Conservation (phyloP, 2,113 vertebrate species). For the Conger conger region DNA sequence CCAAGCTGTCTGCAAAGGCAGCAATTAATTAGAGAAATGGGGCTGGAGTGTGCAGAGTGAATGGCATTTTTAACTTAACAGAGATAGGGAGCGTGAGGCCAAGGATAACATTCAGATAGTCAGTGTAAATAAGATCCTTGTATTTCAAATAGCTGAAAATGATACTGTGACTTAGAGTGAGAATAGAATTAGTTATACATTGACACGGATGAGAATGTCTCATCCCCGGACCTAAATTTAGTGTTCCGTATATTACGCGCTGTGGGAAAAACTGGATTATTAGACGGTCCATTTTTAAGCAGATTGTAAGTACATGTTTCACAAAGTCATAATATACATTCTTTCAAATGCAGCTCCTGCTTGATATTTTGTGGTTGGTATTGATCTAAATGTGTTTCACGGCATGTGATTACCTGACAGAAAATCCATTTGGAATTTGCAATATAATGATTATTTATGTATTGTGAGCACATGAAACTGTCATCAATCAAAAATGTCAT, state of each 20-base stretch:
- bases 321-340: neutral
- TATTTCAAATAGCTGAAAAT: neutral
- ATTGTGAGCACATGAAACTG: neutral
- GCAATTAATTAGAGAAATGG: no score
- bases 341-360: neutral
- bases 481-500: conserved; percentile 4
- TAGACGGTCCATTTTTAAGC: neutral
- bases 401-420: neutral
- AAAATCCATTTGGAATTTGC: conserved; percentile 7
- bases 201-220: neutral
- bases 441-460: conserved; percentile 12
- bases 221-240: neutral
- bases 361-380: neutral
- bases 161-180: neutral
- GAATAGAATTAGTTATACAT: neutral
- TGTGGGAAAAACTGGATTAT: neutral
- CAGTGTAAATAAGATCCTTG: neutral
- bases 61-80: no score
- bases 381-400: conserved; percentile 1
- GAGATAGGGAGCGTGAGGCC: neutral
- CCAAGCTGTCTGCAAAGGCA: no score
- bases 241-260: neutral
- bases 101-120: neutral
- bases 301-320: neutral
- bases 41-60: neutral